These are phyloP conservation scores for Platichthys stellatus DNA, from an alignment of 2,113 vertebrate genomes.

Conservation along the genomic window DNA sequence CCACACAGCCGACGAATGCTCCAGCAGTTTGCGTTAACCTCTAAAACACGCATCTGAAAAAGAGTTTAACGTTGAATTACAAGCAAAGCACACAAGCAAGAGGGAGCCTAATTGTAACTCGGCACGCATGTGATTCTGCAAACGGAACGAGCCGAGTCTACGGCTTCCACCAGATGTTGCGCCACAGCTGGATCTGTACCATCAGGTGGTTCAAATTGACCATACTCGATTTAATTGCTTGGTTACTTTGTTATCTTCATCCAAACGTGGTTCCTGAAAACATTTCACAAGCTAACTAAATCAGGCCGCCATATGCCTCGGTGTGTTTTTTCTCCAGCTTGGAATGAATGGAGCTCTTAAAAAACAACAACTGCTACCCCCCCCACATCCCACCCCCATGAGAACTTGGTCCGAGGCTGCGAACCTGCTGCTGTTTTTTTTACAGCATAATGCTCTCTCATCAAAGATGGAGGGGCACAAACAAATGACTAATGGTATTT, in stretches of 20 bases:
- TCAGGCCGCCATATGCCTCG: conserved; percentile 78
- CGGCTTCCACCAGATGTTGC: conserved; percentile 72
- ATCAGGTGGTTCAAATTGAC: conserved; percentile 76
- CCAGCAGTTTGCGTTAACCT: conserved; percentile 29
- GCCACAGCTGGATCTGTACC: conserved; percentile 70
- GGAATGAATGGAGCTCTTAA: conserved; percentile 73
- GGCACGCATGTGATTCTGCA: background rate
- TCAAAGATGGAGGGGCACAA: conserved; percentile 56
- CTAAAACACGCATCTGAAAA: conserved; percentile 24
- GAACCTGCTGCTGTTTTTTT: conserved; percentile 68
- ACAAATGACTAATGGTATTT: conserved; percentile 66
- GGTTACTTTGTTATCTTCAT: conserved; percentile 77
- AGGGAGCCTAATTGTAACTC: conserved; percentile 9
- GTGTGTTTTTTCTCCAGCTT: conserved; percentile 50
- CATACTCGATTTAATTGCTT: conserved; percentile 73
- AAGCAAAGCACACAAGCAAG: background rate
- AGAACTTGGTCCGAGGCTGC: conserved; percentile 48
- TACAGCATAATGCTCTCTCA: conserved; percentile 62
- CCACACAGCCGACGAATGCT: conserved; percentile 16
- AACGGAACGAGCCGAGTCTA: conserved; percentile 4
- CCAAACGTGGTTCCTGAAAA: conserved; percentile 74
- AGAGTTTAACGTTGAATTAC: background rate
- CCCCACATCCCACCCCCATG: conserved; percentile 60
- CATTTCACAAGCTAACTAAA: conserved; percentile 78
- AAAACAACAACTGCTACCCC: conserved; percentile 69